Base-by-base conservation (phyloP, 2,113 vertebrate species). In the Psittacus erithacus region DNA sequence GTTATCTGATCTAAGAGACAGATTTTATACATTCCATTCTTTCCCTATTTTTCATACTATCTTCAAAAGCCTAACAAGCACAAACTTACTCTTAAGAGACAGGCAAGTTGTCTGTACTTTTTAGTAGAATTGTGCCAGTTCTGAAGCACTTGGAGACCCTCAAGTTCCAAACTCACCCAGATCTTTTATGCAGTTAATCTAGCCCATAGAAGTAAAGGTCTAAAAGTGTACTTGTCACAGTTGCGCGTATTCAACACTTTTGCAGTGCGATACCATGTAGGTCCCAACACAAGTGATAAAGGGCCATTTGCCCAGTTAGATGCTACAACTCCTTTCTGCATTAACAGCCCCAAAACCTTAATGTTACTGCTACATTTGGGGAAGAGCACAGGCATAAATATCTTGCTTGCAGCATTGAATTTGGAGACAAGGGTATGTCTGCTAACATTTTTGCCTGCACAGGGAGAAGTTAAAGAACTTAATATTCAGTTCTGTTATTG, bases 11-110 rank as follows among this genome's bases (percentile, higher is more conserved):
- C 8, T 3, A 38, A 68, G 25, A 47, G 44, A 13, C 33, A 38
- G 3, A n/a, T 69, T 78, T 73, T 25, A 28, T 15, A 53, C 14
- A 41, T 39, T 57, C n/a, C 11, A 19, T 17, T 4, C 39, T 67
- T 39, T 2, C 11, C 35, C 7, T 71, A 0, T 39, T 64, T 10
- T 57, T 47, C 6, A 1, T 39, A 55, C 19, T 33, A 5, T 24
- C 28, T 53, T 55, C 16, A 71, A 55, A 6, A 25, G 4, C 25
- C 47, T 31, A 59, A 2, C 10, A 52, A 31, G 10, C 7, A 60
- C 2, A 53, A 80, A 16, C 6, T 35, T 57, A 27, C 17, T 69
- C 62, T 31, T 33, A 25, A 27, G 85, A 76, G 20, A 11, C 9
- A 76, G 5, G 38, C 7, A 86, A 44, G 2, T 49, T 63, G 12